phyloP scores from a whole-genome alignment of 2,797 vertebrate genomes.

The Crypturellus tataupa region DNA sequence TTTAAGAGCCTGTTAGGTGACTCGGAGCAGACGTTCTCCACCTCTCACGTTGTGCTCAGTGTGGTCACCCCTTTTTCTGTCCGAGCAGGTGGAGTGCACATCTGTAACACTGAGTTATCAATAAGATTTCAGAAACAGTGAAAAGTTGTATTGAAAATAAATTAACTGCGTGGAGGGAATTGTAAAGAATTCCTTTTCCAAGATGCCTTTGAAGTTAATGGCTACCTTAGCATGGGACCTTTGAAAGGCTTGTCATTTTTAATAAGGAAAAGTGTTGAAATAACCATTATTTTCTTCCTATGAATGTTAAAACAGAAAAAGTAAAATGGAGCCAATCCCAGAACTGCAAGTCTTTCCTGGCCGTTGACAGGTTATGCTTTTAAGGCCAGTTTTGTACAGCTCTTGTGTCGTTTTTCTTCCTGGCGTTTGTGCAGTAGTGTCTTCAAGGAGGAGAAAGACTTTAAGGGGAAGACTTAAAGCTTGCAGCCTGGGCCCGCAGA shows the following conservation, averaged over 20 bases:
- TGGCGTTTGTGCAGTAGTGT: not conserved
- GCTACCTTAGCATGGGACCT: not conserved
- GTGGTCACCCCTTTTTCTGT: not conserved
- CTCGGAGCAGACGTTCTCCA: not conserved
- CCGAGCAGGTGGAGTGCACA: not conserved
- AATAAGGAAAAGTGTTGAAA: not conserved
- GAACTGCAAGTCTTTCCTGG: not conserved
- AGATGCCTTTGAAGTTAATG: not conserved
- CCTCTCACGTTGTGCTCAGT: not conserved
- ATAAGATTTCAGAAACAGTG: not conserved
- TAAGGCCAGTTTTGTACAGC: not conserved
- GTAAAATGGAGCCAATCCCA: not conserved
- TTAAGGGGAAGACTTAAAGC: not conserved
- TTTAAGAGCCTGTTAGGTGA: not conserved
- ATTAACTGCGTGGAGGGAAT: not conserved
- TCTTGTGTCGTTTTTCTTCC: not conserved
- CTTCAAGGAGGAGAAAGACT: not conserved
- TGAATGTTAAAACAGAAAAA: not conserved
- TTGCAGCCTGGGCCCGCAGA: not conserved
- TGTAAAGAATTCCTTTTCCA: not conserved
- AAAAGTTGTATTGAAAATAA: not conserved
- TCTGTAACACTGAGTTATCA: not conserved
- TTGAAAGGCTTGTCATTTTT: not conserved
- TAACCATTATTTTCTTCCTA: not conserved
- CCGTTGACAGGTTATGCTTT: slow-evolving; percentile 17